phyloP scores from a whole-genome alignment of 2,888 invertebrate genomes.

The Athalia rosae region DNA sequence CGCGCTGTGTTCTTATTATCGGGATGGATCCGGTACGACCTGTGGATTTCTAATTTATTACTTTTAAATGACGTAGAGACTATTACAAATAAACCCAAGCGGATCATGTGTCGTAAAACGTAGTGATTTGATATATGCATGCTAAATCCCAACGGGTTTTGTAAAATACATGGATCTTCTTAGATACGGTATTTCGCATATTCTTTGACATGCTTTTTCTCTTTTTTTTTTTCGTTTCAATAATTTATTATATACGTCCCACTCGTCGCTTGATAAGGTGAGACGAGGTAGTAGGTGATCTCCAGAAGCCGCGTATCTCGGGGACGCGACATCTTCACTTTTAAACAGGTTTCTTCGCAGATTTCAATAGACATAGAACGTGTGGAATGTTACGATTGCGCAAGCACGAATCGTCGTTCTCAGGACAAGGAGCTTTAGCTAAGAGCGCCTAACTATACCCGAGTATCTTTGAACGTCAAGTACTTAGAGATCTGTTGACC shows the following conservation, averaged over 20 bases:
- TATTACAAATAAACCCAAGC: neutral
- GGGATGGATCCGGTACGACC: neutral
- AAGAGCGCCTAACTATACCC: neutral
- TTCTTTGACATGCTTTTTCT: neutral
- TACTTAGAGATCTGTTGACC: slow-evolving; percentile 31
- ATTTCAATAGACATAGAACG: slow-evolving; percentile 27
- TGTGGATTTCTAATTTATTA: slow-evolving; percentile 36
- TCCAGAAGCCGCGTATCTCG: neutral
- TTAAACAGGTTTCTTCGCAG: slow-evolving; percentile 32
- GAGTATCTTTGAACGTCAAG: slow-evolving; percentile 26
- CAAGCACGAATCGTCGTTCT: slow-evolving; percentile 24
- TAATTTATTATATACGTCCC: neutral
- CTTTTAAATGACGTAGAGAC: slow-evolving; percentile 7
- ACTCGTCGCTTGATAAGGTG: slow-evolving; percentile 13
- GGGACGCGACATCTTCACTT: slow-evolving; percentile 19
- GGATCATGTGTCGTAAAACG: neutral
- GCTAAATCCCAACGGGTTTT: neutral
- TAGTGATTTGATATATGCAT: neutral
- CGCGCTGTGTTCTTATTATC: no score
- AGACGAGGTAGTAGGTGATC: neutral
- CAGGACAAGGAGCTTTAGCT: slow-evolving; percentile 24
- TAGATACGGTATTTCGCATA: no score
- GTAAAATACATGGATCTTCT: neutral
- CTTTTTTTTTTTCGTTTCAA: neutral
- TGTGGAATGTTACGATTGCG: slow-evolving; percentile 38